Base-by-base conservation (phyloP, 1,140 invertebrate species). In the Drosophila kanapiae region DNA sequence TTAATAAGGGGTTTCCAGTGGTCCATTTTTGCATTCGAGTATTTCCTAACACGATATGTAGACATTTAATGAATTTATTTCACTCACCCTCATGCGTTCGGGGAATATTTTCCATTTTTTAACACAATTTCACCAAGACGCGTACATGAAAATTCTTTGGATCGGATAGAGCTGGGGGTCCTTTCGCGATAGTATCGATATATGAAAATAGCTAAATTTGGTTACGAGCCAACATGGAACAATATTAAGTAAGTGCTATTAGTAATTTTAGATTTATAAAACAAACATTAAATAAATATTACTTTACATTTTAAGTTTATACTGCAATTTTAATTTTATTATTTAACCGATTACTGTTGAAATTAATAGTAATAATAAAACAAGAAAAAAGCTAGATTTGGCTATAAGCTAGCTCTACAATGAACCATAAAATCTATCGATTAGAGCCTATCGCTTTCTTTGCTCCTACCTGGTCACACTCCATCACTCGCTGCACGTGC, bases 31-130 rank as follows among this genome's bases (percentile, higher is more conserved):
- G 14, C 33, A 31, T 14, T 7, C 33, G 14, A 8, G n/a, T 33
- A 9, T 38, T 16, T 16, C 35, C 16, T 14, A 14, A 14, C 35
- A 4, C 4, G 18, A 33, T 40, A 23, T 37, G 29, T 68, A 0
- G 1, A 9, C 1, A 11, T 13, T 10, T 10, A 0, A 23, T 7
- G 6, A 0, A 6, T 45, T 42, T 43, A n/a, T 58, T 80, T 92
- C 94, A 96, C 96, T 93, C 95, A 96, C 96, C 96, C 95, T 97
- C 96, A 78, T 96, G 96, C 53, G 96, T 97, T 80, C 95, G 94
- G 43, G 96, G 95, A 92, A 96, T 96, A 93, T 95, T 95, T 88
- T 96, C 96, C 96, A 96, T 96, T 88, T 90, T 85, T 67, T 42
- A 13, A 72, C 13, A 56, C 71, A 88, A 79, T 75, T 90, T 74